These are phyloP conservation scores for Empis stercorea DNA, from an alignment of 2,888 invertebrate species.

Conservation along the genomic window DNA sequence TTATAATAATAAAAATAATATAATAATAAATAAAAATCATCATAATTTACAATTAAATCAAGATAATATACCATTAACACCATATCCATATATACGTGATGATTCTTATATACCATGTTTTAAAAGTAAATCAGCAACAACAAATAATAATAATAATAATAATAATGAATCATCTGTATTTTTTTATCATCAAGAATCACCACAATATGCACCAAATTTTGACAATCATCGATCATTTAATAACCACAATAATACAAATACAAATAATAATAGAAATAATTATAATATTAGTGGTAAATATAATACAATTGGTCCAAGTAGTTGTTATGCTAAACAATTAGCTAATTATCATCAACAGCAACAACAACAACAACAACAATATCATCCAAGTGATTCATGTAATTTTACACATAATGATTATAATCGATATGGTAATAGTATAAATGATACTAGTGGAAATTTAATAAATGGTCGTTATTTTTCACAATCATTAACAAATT, in stretches of 20 bases:
- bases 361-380: slow-evolving; percentile 14
- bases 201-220: slow-evolving; percentile 15
- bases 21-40: neutral
- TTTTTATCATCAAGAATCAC: slow-evolving; percentile 16
- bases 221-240: slow-evolving; percentile 11
- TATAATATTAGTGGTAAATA: slow-evolving; percentile 23
- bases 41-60: slow-evolving; percentile 4
- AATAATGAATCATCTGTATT: slow-evolving; percentile 14
- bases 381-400: slow-evolving; percentile 5
- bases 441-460: neutral
- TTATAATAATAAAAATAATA: neutral
- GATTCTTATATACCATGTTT: slow-evolving; percentile 12
- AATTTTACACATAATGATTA: neutral
- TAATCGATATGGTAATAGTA: neutral
- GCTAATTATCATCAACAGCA: slow-evolving; percentile 27
- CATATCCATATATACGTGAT: slow-evolving; percentile 9
- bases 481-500: slow-evolving; percentile 34
- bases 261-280: neutral
- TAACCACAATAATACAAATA: neutral
- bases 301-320: slow-evolving; percentile 35
- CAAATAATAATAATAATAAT: no score
- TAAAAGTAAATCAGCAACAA: slow-evolving; percentile 5
- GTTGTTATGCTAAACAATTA: slow-evolving; percentile 32
- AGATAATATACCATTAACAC: slow-evolving; percentile 10
- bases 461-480: slow-evolving; percentile 25